Conservation (phyloP, 2,113 vertebrate genomes). For the Asarcornis scutulata region DNA sequence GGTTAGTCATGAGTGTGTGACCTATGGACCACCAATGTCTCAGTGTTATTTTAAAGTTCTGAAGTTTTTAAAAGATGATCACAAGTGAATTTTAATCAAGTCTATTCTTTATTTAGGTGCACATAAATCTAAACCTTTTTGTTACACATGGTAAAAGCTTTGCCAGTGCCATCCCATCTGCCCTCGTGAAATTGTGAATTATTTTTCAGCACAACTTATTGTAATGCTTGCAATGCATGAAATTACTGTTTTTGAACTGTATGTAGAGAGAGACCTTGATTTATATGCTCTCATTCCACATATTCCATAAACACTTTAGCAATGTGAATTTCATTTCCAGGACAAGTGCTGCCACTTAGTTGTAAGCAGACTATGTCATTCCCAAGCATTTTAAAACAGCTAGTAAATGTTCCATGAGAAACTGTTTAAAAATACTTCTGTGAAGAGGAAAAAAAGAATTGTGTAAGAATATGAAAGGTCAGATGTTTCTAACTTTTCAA, state of each 20-base stretch:
- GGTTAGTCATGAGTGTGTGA: background rate
- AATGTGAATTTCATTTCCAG: conserved; percentile 46
- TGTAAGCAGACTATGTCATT: conserved; percentile 22
- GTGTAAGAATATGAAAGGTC: background rate
- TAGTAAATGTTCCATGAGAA: background rate
- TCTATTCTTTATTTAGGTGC: conserved; percentile 18
- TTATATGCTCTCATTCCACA: conserved; percentile 5
- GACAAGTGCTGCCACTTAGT: conserved; percentile 21
- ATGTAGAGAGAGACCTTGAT: background rate
- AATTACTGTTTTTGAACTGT: background rate
- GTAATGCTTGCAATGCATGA: conserved; percentile 1
- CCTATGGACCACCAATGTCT: background rate
- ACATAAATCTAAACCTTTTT: conserved; percentile 25
- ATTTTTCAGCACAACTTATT: conserved; percentile 16
- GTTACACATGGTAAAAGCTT: conserved; percentile 9
- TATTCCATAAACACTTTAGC: conserved; percentile 61
- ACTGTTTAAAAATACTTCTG: background rate
- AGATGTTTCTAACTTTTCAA: background rate
- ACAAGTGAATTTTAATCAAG: conserved; percentile 1
- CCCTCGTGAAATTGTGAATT: background rate
- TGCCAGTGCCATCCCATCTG: background rate
- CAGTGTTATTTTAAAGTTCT: background rate
- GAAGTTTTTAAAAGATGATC: background rate
- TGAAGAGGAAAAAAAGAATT: background rate
- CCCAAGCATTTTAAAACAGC: conserved; percentile 16